Evolutionary conservation across 2,113 vertebrate genomes (phyloP).

Genomic region (Erpornis zantholeuca): DNA sequence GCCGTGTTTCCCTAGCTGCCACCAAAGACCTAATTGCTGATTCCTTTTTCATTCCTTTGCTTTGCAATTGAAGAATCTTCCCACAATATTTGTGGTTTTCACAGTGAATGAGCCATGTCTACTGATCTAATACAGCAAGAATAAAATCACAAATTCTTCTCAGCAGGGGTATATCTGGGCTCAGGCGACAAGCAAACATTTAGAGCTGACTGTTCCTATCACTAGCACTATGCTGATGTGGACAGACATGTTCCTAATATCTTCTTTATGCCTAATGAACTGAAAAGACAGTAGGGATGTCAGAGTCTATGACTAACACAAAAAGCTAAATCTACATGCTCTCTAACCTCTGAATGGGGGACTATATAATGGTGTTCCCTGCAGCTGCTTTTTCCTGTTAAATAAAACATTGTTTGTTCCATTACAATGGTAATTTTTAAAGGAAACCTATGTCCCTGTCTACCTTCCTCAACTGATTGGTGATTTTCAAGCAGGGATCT

Average conservation of each 20-base stretch:
- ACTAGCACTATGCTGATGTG: not conserved
- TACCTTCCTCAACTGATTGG: not conserved
- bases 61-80: not conserved
- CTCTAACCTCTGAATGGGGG: not conserved
- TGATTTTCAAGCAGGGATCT: not conserved
- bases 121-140: not conserved
- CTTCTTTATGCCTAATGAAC: not conserved
- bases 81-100: not conserved
- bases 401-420: not conserved
- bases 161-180: not conserved
- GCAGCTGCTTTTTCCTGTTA: not conserved
- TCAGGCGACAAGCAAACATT: not conserved
- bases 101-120: not conserved
- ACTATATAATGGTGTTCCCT: fast-evolving
- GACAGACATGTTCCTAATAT: not conserved
- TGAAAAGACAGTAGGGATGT: not conserved
- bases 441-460: not conserved
- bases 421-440: not conserved
- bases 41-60: not conserved
- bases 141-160: not conserved
- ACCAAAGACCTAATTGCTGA: not conserved
- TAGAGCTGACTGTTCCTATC: conserved; percentile 1
- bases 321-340: not conserved
- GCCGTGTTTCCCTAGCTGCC: not conserved
- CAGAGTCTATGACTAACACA: not conserved